These are phyloP conservation scores for Rotaria macrura DNA, from an alignment of 2,888 invertebrate species.

Conservation along the genomic window DNA sequence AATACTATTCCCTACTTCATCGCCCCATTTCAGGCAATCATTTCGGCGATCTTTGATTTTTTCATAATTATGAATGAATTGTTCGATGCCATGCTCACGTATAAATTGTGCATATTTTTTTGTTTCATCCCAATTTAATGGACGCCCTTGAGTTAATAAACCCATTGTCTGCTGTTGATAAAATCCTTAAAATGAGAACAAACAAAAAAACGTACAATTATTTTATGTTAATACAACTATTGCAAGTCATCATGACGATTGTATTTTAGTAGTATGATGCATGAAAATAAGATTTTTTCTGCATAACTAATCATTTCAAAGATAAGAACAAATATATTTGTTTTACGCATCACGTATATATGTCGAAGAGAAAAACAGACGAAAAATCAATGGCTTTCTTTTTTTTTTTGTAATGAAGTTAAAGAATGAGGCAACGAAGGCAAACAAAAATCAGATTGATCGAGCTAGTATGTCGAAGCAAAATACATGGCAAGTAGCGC, in stretches of 20 bases:
- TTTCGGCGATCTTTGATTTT: conserved; percentile 76
- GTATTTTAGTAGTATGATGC: neutral
- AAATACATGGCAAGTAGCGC: too few relatives aligned
- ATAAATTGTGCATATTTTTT: conserved; percentile 80
- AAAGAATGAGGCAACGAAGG: too few relatives aligned
- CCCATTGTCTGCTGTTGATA: conserved; percentile 63
- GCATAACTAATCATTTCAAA: too few relatives aligned
- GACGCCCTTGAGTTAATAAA: conserved; percentile 80
- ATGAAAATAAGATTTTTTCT: too few relatives aligned
- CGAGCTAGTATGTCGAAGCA: too few relatives aligned
- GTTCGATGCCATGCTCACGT: conserved; percentile 80
- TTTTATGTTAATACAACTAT: neutral
- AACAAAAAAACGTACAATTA: neutral
- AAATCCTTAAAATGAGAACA: neutral
- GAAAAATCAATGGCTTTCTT: too few relatives aligned
- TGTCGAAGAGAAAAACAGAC: too few relatives aligned
- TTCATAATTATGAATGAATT: conserved; percentile 86
- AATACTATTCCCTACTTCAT: conserved; percentile 39
- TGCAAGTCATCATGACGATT: neutral
- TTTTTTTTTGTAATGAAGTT: too few relatives aligned
- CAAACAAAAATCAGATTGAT: too few relatives aligned
- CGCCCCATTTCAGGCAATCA: conserved; percentile 83
- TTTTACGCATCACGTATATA: too few relatives aligned
- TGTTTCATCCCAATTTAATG: conserved; percentile 87
- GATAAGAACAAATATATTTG: too few relatives aligned